A percentile compares a stretch with the other conserved stretches of the same genome.
Evolutionary conservation across 2,113 vertebrate species (phyloP).

Genomic region (Geothlypis trichas): DNA sequence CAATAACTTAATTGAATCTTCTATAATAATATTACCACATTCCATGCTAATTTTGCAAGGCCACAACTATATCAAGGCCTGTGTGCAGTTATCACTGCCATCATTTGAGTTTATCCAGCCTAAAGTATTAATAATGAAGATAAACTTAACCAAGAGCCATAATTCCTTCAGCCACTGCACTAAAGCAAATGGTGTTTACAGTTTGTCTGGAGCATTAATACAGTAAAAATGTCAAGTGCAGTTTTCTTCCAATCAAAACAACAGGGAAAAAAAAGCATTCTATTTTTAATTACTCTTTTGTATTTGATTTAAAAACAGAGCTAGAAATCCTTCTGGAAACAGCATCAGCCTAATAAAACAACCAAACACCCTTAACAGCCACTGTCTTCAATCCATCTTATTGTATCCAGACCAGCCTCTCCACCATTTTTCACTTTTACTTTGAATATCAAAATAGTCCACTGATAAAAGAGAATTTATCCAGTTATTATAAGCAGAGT

Average conservation of each 20-base stretch:
- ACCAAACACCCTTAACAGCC: not conserved
- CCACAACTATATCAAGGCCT: not conserved
- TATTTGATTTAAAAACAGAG: not conserved
- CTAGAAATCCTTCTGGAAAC: not conserved
- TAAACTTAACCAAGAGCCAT: conserved; percentile 6
- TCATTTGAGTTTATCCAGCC: not conserved
- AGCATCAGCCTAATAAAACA: not conserved
- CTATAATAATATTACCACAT: not conserved
- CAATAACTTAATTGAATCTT: not conserved
- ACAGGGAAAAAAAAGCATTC: not conserved
- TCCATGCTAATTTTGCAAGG: not conserved
- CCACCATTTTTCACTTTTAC: conserved; percentile 49
- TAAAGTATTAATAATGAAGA: conserved; percentile 35
- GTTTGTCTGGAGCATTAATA: conserved; percentile 9
- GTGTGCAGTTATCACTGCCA: not conserved
- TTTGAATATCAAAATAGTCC: conserved; percentile 62
- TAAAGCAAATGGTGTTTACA: conserved; percentile 25
- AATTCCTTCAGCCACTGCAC: not conserved
- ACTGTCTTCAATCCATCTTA: conserved; percentile 26
- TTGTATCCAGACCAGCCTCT: conserved; percentile 1
- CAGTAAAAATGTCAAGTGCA: not conserved
- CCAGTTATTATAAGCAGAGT: conserved; percentile 76
- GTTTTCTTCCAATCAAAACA: conserved; percentile 2
- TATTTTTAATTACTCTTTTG: conserved; percentile 47
- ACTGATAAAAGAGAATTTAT: conserved; percentile 74